A percentile compares a stretch with the other conserved stretches of the same genome.
These are phyloP conservation scores for Lithophane ornitopus DNA, from an alignment of 2,888 invertebrate genomes.

Conservation along the genomic window DNA sequence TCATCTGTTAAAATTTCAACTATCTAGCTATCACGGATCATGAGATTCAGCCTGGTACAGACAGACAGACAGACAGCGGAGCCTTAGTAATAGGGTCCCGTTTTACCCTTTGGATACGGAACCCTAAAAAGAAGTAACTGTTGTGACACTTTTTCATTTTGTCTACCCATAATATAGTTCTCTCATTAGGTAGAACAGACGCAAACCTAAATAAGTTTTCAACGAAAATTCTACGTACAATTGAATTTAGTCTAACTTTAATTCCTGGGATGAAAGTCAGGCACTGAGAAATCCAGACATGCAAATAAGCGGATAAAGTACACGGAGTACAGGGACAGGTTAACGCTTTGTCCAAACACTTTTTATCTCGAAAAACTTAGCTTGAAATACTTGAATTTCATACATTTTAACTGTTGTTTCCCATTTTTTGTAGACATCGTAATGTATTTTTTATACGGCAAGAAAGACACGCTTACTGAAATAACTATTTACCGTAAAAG, in stretches of 20 bases:
- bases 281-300: constrained; percentile 38
- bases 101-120: no score
- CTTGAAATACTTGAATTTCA: constrained; percentile 49
- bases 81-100: no score
- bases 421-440: constrained; percentile 12
- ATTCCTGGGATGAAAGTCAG: constrained; percentile 46
- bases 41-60: no score
- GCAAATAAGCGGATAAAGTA: constrained; percentile 61
- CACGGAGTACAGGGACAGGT: constrained; percentile 39
- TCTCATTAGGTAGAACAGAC: background rate
- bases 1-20: no score
- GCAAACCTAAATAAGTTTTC: constrained; percentile 1
- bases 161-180: background rate
- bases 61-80: no score
- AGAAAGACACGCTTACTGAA: constrained; percentile 15
- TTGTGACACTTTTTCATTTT: background rate
- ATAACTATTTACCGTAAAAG: constrained; percentile 10
- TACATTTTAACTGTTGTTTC: constrained; percentile 37
- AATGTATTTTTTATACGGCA: constrained; percentile 17
- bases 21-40: no score
- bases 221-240: constrained; percentile 17
- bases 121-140: background rate
- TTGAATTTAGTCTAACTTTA: constrained; percentile 33
- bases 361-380: constrained; percentile 47
- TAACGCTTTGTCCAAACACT: constrained; percentile 54